Conservation (phyloP, 2,888 invertebrate species). For the Drosophila aldrichi region DNA sequence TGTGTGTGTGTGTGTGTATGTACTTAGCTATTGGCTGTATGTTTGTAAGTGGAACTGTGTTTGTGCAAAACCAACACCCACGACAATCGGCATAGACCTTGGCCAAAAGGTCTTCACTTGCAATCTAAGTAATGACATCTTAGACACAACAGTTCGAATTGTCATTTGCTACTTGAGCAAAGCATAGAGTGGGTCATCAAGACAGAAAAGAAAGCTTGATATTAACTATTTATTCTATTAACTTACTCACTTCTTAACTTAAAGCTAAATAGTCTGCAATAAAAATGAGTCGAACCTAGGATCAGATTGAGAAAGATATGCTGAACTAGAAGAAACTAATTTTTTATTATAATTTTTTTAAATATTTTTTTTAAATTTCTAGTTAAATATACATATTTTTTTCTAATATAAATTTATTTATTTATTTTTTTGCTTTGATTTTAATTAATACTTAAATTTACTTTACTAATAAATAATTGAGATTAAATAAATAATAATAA, state of each 20-base stretch:
- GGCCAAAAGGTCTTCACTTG: conserved; percentile 11
- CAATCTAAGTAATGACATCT: conserved; percentile 40
- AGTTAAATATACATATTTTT: neutral
- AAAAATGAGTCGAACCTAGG: no score
- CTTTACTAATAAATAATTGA: no score
- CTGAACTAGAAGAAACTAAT: no score
- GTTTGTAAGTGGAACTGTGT: neutral
- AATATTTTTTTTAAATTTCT: no score
- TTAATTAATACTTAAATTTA: no score
- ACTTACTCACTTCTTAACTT: neutral
- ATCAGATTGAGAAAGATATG: neutral
- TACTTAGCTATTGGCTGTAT: conserved; percentile 10
- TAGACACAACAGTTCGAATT: neutral
- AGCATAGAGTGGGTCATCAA: neutral
- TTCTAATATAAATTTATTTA: no score
- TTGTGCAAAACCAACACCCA: conserved; percentile 12
- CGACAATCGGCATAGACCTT: conserved; percentile 29
- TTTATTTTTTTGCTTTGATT: no score
- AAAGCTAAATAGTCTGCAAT: neutral
- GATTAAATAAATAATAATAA: no score
- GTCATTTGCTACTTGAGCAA: conserved; percentile 21
- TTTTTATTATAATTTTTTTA: neutral
- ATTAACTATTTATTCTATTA: neutral
- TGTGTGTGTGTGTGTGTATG: neutral
- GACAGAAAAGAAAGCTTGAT: conserved; percentile 18